Evolutionary conservation across 1,140 invertebrate species (phyloP).

Genomic region (Leptinotarsa defecta): DNA sequence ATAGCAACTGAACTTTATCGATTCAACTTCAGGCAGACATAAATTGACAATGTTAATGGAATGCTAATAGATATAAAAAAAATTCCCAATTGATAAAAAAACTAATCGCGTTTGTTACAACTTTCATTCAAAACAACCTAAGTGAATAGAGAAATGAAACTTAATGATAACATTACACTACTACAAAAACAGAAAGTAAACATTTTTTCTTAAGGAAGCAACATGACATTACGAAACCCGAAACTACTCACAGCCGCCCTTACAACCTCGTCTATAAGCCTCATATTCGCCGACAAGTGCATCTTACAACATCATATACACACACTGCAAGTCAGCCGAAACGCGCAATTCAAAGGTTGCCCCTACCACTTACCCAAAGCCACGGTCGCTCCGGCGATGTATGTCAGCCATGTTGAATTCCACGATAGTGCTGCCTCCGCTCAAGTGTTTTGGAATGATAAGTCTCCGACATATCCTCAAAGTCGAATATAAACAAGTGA

Average conservation of each 20-base stretch:
- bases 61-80: too few relatives aligned
- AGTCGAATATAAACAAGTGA: slow-evolving; percentile 10
- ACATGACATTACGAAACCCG: background rate
- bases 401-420: slow-evolving; percentile 51
- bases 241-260: background rate
- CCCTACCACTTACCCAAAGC: slow-evolving; percentile 25
- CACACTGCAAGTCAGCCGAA: background rate
- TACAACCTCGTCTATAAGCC: background rate
- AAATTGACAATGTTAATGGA: too few relatives aligned
- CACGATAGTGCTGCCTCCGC: slow-evolving; percentile 44
- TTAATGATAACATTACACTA: too few relatives aligned
- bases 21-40: too few relatives aligned
- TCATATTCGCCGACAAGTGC: background rate
- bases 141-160: too few relatives aligned
- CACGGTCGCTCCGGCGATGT: slow-evolving; percentile 36
- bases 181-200: background rate
- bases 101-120: too few relatives aligned
- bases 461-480: background rate
- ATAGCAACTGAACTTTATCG: too few relatives aligned
- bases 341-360: slow-evolving; percentile 37
- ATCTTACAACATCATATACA: slow-evolving; percentile 4
- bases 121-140: too few relatives aligned
- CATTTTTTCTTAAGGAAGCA: background rate
- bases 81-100: too few relatives aligned
- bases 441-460: slow-evolving; percentile 23